Evolutionary conservation across 2,113 vertebrate genomes (phyloP).

Genomic region (Stictonetta naevosa): DNA sequence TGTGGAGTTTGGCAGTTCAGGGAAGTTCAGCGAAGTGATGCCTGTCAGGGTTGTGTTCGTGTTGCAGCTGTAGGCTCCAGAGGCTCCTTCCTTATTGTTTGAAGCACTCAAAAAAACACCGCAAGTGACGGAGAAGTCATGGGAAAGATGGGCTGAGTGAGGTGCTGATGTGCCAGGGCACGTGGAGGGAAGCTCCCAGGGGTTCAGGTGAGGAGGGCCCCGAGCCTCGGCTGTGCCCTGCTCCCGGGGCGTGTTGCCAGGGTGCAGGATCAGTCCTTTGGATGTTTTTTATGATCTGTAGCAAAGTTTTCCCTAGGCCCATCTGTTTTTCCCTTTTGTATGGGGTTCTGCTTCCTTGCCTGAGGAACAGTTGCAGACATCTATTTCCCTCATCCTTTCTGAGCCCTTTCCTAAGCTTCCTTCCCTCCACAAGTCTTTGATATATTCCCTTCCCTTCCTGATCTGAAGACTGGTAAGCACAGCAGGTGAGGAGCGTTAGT

Average conservation of each 20-base stretch:
- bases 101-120: not conserved
- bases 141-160: not conserved
- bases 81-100: not conserved
- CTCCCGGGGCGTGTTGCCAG: accelerated
- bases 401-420: slow-evolving; percentile 64
- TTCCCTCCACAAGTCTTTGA: slow-evolving; percentile 47
- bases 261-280: not conserved
- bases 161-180: not conserved
- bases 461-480: slow-evolving; percentile 67
- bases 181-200: accelerated
- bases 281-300: slow-evolving; percentile 34
- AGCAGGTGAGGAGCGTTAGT: slow-evolving; percentile 68
- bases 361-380: slow-evolving; percentile 51
- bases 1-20: not conserved
- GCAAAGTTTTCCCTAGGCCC: slow-evolving; percentile 29
- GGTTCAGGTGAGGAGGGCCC: not conserved
- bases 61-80: not conserved
- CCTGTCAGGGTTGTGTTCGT: not conserved
- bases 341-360: slow-evolving; percentile 52
- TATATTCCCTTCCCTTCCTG: slow-evolving; percentile 71
- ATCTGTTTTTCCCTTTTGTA: slow-evolving; percentile 31
- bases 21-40: not conserved
- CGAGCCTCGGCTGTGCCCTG: not conserved
- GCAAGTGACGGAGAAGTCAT: not conserved
- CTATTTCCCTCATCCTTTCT: slow-evolving; percentile 63